Evolutionary conservation across 2,888 invertebrate genomes (phyloP), one percentile per base, ranked within the genome.

Genomic region (Saturnia japonica): DNA sequence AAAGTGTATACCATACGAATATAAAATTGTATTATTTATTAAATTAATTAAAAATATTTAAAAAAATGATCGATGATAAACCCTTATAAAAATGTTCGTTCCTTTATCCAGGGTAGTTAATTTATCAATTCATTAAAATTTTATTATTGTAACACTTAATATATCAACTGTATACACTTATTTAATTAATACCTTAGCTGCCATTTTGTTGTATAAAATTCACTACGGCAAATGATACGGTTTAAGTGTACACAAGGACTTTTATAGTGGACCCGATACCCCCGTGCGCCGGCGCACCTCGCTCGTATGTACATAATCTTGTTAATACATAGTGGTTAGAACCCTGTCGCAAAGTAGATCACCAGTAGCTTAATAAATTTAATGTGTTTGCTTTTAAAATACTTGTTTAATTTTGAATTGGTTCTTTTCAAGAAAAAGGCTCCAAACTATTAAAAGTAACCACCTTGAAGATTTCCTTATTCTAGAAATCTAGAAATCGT

Each of bases 201-300:
- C 91, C 93, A 93, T 93, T 91, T 86, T 90, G 87, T 80, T 86
- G 84, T 90, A 88, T 87, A 84, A 88, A 88, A 84, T 89, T 85
- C 88, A 85, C 88, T 85, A 84, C 86, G 82, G 82, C 91, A 88
- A 93, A 89, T 93, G 93, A 93, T 93, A 91, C 87, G 72, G 81
- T 78, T 80, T 81, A 78, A 80, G 82, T 84, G 83, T 80, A 81
- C 79, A 82, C 85, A 79, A 82, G 83, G 78, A 86, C 88, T 91
- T 93, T 86, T 93, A 93, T 93, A 93, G 85, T 85, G 82, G 78
- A 77, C 80, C 81, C 79, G 79, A 86, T 89, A 90, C 90, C 92
- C 93, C 92, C 92, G 85, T 78, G 77, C 78, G 76, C 74, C 42
- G 71, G 72, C 75, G 73, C 75, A 72, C 76, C 76, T 77, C 74